Conservation (phyloP, 2,888 invertebrate species). For the Drosophila ustulata region DNA sequence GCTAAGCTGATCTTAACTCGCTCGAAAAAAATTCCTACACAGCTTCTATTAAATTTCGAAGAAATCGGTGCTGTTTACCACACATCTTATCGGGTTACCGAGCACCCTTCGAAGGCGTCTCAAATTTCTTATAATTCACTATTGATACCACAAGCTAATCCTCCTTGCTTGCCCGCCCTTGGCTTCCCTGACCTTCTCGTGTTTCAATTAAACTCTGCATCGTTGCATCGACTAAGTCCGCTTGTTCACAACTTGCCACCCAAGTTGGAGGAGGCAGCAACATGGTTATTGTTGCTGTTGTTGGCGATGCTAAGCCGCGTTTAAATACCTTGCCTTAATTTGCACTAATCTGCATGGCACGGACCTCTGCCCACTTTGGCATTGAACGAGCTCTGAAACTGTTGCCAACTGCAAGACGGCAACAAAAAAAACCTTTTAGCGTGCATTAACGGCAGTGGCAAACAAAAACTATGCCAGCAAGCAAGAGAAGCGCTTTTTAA, state of each 20-base stretch:
- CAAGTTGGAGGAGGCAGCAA: constrained; percentile 52
- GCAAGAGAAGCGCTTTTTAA: constrained; percentile 68
- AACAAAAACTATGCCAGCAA: constrained; percentile 31
- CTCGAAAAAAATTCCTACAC: constrained; percentile 7
- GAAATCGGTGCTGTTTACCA: constrained; percentile 33
- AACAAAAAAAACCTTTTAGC: constrained; percentile 71
- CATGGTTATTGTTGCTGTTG: constrained; percentile 21
- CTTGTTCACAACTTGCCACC: constrained; percentile 74
- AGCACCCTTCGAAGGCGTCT: constrained; percentile 31
- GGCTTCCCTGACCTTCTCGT: constrained; percentile 34
- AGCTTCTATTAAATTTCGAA: constrained; percentile 30
- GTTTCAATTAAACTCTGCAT: constrained; percentile 74
- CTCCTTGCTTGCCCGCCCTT: neutral
- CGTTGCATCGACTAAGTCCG: constrained; percentile 71
- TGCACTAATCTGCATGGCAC: constrained; percentile 74
- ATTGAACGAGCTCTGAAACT: constrained; percentile 48
- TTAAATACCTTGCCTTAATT: constrained; percentile 74
- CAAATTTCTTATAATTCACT: constrained; percentile 40
- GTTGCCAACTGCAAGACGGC: constrained; percentile 52
- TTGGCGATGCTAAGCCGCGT: constrained; percentile 65
- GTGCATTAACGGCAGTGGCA: constrained; percentile 65
- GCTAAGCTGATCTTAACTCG: constrained; percentile 4
- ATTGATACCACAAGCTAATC: constrained; percentile 54
- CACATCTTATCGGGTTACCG: constrained; percentile 43
- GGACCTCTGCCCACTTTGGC: constrained; percentile 44